Percentiles rank a stretch among this genome's conserved stretches.
Evolutionary conservation across 1,140 invertebrate species (phyloP).

Genomic region (Sycophaga agraensis): DNA sequence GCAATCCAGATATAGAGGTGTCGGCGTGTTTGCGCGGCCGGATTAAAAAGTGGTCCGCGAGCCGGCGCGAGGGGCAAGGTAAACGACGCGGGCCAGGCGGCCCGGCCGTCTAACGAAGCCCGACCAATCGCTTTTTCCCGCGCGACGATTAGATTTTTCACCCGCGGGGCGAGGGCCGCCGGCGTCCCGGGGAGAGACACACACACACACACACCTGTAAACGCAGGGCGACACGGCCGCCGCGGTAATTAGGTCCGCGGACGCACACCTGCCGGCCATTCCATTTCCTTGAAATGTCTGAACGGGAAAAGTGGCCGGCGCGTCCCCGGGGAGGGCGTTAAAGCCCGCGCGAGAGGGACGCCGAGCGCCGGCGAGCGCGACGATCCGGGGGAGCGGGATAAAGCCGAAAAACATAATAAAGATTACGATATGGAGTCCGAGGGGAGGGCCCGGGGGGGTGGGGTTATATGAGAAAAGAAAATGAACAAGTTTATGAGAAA

Average conservation of each 20-base stretch:
- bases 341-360: background rate
- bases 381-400: slow-evolving; percentile 9
- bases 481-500: slow-evolving; percentile 27
- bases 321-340: background rate
- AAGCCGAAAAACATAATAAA: slow-evolving; percentile 27
- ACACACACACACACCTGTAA: background rate
- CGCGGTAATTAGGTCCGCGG: slow-evolving; percentile 17
- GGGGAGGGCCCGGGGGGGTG: background rate
- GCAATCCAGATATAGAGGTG: no score
- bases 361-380: background rate
- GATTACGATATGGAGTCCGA: slow-evolving; percentile 24
- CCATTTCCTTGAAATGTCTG: slow-evolving; percentile 26
- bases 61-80: no score
- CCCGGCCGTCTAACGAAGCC: slow-evolving; percentile 17
- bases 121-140: slow-evolving; percentile 21
- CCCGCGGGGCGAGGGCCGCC: no score
- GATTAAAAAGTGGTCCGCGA: no score
- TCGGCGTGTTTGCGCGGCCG: no score
- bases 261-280: slow-evolving; percentile 24
- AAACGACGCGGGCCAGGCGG: background rate
- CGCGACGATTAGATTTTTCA: slow-evolving; percentile 4
- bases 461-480: slow-evolving; percentile 20
- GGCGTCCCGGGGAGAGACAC: no score
- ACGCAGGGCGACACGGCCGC: background rate
- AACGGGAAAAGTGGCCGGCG: slow-evolving; percentile 12